A percentile compares a stretch with the other conserved stretches of the same genome.
These are phyloP conservation scores for Nannobrachium achirus DNA, from an alignment of 2,113 vertebrate species.

Conservation along the genomic window DNA sequence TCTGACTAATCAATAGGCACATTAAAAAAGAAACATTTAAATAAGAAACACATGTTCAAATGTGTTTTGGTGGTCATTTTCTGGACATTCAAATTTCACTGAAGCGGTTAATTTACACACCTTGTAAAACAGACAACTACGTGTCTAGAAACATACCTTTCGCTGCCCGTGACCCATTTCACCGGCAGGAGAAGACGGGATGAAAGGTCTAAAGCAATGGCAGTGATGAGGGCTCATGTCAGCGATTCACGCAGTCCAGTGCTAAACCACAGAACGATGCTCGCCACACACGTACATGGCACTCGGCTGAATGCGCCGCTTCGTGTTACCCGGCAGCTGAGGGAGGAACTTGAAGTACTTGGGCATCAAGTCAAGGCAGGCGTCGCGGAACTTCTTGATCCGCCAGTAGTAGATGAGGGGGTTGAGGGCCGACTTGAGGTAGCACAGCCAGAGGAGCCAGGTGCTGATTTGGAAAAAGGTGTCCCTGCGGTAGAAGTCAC, in stretches of 20 bases:
- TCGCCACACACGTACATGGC: conserved; percentile 95
- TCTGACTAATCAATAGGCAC: conserved; percentile 78
- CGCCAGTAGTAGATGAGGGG: conserved; percentile 99
- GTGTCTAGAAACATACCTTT: conserved; percentile 27
- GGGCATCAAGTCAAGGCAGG: conserved; percentile 95
- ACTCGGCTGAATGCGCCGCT: conserved; percentile 91
- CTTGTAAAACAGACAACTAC: conserved; percentile 54
- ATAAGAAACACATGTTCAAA: conserved; percentile 61
- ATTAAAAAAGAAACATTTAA: conserved; percentile 62
- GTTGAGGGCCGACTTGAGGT: conserved; percentile 99
- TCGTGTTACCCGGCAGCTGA: conserved; percentile 88
- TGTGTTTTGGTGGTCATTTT: conserved; percentile 22
- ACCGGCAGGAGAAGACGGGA: conserved; percentile 27
- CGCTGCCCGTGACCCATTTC: conserved; percentile 2
- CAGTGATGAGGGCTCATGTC: conserved; percentile 18
- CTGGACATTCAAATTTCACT: conserved; percentile 38
- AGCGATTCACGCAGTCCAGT: conserved; percentile 6
- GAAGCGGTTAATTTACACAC: conserved; percentile 68
- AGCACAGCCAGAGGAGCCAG: conserved; percentile 98
- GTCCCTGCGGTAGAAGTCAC: conserved; percentile 90
- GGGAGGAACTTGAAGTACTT: conserved; percentile 96
- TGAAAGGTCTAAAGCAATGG: conserved; percentile 1
- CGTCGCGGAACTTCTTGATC: conserved; percentile 98
- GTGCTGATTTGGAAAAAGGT: conserved; percentile 96
- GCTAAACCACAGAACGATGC: conserved; percentile 89